Percentiles rank a stretch among this genome's conserved stretches.
Evolutionary conservation across 2,113 vertebrate species (phyloP).

Genomic region (Todiramphus chloris): DNA sequence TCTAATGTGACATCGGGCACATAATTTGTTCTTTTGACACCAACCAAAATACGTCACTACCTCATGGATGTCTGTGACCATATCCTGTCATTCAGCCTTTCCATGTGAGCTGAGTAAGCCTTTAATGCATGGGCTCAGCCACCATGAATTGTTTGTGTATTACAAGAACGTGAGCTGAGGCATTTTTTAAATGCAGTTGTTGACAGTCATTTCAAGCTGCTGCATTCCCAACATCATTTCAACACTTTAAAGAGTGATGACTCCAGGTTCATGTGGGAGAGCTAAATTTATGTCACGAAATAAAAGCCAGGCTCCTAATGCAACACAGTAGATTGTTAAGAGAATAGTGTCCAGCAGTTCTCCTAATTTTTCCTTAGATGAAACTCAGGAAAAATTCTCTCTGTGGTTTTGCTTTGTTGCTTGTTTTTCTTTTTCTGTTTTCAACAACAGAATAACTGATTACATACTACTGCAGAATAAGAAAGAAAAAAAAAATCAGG

Average conservation of each 20-base stretch:
- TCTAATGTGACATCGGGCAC: not conserved
- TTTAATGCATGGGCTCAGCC: not conserved
- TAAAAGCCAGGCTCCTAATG: not conserved
- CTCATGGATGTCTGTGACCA: not conserved
- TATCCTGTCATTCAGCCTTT: not conserved
- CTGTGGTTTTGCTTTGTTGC: not conserved
- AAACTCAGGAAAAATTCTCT: not conserved
- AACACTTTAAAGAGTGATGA: not conserved
- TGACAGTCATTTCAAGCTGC: not conserved
- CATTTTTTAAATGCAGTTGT: not conserved
- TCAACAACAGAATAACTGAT: not conserved
- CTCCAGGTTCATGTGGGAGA: not conserved
- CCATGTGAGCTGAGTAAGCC: not conserved
- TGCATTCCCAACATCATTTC: not conserved
- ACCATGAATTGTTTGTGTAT: not conserved
- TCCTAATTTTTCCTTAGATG: not conserved
- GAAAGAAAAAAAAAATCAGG: not conserved
- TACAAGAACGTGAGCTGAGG: not conserved
- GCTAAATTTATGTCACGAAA: not conserved
- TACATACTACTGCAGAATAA: not conserved
- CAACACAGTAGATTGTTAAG: not conserved
- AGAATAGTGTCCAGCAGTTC: not conserved
- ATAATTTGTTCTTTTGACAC: not conserved
- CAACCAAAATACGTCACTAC: not conserved
- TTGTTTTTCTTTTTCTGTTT: not conserved